phyloP scores from a whole-genome alignment of 1,140 invertebrate genomes.

The Drosophila pachea region DNA sequence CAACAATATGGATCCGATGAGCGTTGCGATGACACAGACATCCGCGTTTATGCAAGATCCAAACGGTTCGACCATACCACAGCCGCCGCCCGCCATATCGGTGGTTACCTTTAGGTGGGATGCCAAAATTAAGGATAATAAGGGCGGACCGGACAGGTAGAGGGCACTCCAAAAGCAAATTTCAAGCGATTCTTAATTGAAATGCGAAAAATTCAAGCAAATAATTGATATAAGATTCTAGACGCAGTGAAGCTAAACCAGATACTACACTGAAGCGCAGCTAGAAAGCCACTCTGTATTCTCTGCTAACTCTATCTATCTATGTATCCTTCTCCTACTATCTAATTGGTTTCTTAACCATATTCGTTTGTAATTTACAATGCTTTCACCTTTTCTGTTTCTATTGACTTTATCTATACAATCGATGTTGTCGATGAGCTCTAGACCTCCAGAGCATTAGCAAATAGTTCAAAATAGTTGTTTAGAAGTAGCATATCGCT shows the following conservation, averaged over 20 bases:
- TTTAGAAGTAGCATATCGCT: background rate
- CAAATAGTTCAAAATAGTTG: background rate
- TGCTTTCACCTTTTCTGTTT: slow-evolving; percentile 14
- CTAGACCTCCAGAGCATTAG: slow-evolving; percentile 5
- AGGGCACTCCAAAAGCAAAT: slow-evolving; percentile 78
- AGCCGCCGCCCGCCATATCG: slow-evolving; percentile 86
- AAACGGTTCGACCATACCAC: slow-evolving; percentile 75
- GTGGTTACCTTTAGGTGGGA: slow-evolving; percentile 91
- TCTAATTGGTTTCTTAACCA: slow-evolving; percentile 15
- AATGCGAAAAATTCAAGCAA: slow-evolving; percentile 5
- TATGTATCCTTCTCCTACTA: slow-evolving; percentile 19
- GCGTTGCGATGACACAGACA: slow-evolving; percentile 71
- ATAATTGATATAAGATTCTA: slow-evolving; percentile 22
- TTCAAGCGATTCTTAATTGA: slow-evolving; percentile 5
- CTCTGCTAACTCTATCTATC: slow-evolving; percentile 36
- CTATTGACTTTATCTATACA: slow-evolving; percentile 13
- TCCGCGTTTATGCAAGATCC: slow-evolving; percentile 79
- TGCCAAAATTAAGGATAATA: slow-evolving; percentile 81
- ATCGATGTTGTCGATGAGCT: background rate
- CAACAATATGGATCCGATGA: slow-evolving; percentile 61
- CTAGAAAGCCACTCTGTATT: slow-evolving; percentile 44
- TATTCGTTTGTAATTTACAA: slow-evolving; percentile 41
- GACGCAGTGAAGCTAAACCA: slow-evolving; percentile 44
- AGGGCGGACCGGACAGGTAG: slow-evolving; percentile 83
- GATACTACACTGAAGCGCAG: slow-evolving; percentile 32